These are phyloP conservation scores for Salvelinus alpinus DNA, from an alignment of 2,113 vertebrate genomes.

Conservation along the genomic window DNA sequence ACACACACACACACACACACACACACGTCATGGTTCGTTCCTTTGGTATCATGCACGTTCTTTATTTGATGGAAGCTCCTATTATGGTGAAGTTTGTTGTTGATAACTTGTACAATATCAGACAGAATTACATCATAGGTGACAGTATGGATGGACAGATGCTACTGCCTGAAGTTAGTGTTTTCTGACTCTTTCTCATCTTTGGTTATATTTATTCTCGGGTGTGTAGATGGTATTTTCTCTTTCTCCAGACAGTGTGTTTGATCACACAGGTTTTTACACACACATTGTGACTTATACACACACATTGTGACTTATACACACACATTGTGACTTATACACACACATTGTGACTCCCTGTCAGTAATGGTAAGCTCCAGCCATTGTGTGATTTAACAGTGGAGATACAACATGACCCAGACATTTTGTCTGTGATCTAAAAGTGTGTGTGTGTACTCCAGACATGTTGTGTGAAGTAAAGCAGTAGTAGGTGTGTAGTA, in stretches of 20 bases:
- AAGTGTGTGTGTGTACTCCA: neutral
- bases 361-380: neutral
- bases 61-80: too few species aligned
- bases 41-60: too few species aligned
- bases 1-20: neutral
- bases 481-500: neutral
- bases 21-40: neutral
- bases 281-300: neutral
- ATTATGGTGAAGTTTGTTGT: neutral
- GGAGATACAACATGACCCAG: neutral
- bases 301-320: slow-evolving; percentile 1
- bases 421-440: slow-evolving; percentile 1
- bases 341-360: neutral
- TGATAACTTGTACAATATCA: neutral
- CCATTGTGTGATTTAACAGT: neutral
- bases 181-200: too few species aligned
- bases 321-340: neutral
- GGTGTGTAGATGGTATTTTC: neutral
- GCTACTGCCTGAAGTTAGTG: too few species aligned
- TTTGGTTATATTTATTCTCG: too few species aligned
- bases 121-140: neutral
- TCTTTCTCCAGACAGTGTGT: slow-evolving; percentile 8
- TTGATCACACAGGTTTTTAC: slow-evolving; percentile 29
- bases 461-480: neutral
- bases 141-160: too few species aligned